These are phyloP conservation scores for Chalcosyrphus nemorum DNA, from an alignment of 2,888 invertebrate genomes.

Conservation along the genomic window DNA sequence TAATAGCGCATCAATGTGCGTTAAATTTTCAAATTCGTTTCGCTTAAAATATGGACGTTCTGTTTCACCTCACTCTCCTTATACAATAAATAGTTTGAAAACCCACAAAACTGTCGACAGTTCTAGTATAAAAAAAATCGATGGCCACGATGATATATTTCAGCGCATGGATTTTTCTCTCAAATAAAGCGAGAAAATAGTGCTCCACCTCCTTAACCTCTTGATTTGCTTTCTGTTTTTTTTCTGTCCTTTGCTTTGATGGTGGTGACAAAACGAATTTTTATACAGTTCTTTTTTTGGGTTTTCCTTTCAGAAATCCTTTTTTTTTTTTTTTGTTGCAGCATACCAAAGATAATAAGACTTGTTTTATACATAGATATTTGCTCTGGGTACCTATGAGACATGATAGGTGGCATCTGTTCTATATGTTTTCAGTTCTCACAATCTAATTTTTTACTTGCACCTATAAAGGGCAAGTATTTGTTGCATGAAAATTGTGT, in stretches of 20 bases:
- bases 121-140: constrained; percentile 58
- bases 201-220: constrained; percentile 69
- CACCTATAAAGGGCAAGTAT: no score
- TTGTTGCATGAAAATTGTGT: no score
- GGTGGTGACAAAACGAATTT: constrained; percentile 70
- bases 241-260: constrained; percentile 29
- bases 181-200: constrained; percentile 66
- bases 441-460: constrained; percentile 52
- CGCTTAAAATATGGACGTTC: background rate
- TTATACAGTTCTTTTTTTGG: constrained; percentile 55
- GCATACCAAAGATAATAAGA: constrained; percentile 59
- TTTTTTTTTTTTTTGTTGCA: constrained; percentile 41
- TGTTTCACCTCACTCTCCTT: background rate
- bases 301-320: constrained; percentile 43
- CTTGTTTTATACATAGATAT: constrained; percentile 45
- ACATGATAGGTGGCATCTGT: constrained; percentile 67
- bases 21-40: background rate
- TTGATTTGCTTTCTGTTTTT: constrained; percentile 56
- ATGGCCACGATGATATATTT: constrained; percentile 62
- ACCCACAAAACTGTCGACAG: constrained; percentile 43
- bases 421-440: constrained; percentile 63
- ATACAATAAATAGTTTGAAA: constrained; percentile 38
- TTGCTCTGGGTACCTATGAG: constrained; percentile 44
- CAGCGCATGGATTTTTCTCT: constrained; percentile 68
- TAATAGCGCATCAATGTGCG: background rate